These are phyloP conservation scores for Lordiphosa fenestrarum DNA, from an alignment of 2,888 invertebrate genomes.

Conservation along the genomic window DNA sequence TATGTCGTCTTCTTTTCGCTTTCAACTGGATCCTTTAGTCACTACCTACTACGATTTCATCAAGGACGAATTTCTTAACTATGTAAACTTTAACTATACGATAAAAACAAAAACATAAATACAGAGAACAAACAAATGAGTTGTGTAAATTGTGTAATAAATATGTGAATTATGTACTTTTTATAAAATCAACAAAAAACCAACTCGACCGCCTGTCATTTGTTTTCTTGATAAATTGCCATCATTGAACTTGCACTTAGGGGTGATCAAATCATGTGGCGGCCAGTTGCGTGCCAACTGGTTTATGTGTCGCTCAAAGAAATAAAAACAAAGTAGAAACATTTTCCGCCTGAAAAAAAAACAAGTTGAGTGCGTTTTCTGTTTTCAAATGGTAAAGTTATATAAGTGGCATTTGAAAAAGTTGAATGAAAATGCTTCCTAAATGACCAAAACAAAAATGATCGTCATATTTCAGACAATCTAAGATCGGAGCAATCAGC, in stretches of 20 bases:
- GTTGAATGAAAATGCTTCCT: constrained; percentile 47
- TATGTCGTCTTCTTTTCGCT: constrained; percentile 31
- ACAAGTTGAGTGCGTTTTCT: constrained; percentile 37
- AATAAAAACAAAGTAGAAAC: constrained; percentile 23
- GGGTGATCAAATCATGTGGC: not conserved
- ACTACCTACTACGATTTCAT: constrained; percentile 49
- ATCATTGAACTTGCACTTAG: constrained; percentile 62
- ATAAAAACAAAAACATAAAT: constrained; percentile 36
- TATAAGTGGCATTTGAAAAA: constrained; percentile 37
- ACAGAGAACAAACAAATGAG: constrained; percentile 55
- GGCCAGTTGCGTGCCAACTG: constrained; percentile 40
- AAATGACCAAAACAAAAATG: constrained; percentile 28
- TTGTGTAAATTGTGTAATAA: constrained; percentile 67
- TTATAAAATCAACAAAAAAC: constrained; percentile 60
- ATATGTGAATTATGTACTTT: constrained; percentile 71
- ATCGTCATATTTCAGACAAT: too few relatives aligned
- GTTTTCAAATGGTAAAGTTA: constrained; percentile 46
- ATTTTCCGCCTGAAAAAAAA: constrained; percentile 40
- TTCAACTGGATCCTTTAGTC: constrained; percentile 47
- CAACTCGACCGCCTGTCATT: constrained; percentile 22
- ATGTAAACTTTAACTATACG: constrained; percentile 33
- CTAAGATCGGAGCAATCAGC: too few relatives aligned
- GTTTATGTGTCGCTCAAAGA: constrained; percentile 35
- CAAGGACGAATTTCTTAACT: constrained; percentile 60
- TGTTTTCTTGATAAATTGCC: constrained; percentile 26